A percentile compares a stretch with the other conserved stretches of the same genome.
These are phyloP conservation scores for Theristicus caerulescens DNA, from an alignment of 2,113 vertebrate species.

Conservation along the genomic window DNA sequence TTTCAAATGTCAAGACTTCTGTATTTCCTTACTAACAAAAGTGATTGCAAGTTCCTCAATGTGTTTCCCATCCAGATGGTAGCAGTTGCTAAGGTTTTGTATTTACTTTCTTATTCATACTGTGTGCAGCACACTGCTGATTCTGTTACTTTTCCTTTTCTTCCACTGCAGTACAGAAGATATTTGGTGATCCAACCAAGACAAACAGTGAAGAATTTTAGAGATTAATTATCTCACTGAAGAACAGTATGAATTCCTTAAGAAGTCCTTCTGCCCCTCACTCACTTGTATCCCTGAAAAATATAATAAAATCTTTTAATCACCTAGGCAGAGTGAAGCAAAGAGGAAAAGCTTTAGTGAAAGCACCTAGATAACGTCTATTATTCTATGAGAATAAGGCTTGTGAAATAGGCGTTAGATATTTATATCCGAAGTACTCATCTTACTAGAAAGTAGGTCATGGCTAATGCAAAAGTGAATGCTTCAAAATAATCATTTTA, in stretches of 20 bases:
- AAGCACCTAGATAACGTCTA: neutral
- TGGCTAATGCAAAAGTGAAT: neutral
- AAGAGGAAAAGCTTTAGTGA: neutral
- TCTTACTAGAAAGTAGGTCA: slow-evolving; percentile 33
- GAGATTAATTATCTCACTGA: neutral
- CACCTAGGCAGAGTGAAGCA: neutral
- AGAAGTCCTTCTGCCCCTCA: neutral
- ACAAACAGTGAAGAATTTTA: neutral
- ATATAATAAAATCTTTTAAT: neutral
- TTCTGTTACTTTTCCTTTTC: neutral
- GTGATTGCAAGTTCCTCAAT: neutral
- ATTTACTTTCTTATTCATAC: neutral
- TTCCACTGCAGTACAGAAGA: neutral
- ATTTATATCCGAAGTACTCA: neutral
- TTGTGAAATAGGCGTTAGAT: neutral
- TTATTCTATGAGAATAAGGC: neutral
- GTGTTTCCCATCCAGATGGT: neutral
- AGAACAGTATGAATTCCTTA: neutral
- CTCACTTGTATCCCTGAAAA: neutral
- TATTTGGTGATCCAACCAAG: neutral
- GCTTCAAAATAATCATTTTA: slow-evolving; percentile 7
- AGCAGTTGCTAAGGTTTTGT: neutral
- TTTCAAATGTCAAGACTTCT: neutral
- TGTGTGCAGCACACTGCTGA: neutral
- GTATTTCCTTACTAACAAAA: neutral